Conservation (phyloP, 2,888 invertebrate species). For the Yponomeuta cagnagella region DNA sequence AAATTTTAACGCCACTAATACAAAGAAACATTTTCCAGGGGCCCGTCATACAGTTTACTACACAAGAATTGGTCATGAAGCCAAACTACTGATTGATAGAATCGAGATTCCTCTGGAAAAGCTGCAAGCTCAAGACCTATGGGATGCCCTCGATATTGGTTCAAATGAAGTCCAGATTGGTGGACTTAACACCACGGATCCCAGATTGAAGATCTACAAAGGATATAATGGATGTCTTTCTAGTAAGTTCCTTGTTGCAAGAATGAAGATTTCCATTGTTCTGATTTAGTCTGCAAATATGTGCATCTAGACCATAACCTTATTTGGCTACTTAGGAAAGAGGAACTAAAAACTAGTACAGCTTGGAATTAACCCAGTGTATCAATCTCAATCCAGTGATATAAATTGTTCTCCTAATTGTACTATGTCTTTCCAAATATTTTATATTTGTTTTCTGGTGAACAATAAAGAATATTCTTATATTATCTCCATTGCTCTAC, state of each 20-base stretch:
- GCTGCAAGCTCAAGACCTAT: slow-evolving; percentile 80
- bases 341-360: no score
- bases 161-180: slow-evolving; percentile 91
- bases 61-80: slow-evolving; percentile 81
- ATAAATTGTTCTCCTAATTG: no score
- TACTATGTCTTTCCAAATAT: no score
- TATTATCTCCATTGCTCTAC: no score
- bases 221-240: slow-evolving; percentile 93
- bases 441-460: no score
- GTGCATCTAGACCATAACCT: no score
- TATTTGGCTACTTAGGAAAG: no score
- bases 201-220: slow-evolving; percentile 87
- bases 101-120: slow-evolving; percentile 82
- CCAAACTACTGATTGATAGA: slow-evolving; percentile 84
- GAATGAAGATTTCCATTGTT: no score
- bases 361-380: no score
- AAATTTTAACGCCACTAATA: slow-evolving; percentile 9
- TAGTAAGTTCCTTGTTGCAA: slow-evolving; percentile 76
- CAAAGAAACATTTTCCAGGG: slow-evolving; percentile 51
- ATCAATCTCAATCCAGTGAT: no score
- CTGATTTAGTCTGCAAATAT: no score
- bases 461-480: no score
- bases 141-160: slow-evolving; percentile 80
- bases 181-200: slow-evolving; percentile 89
- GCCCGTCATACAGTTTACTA: slow-evolving; percentile 85